Base-by-base conservation (phyloP, 2,888 invertebrate genomes). In the Stomorhina lunata region DNA sequence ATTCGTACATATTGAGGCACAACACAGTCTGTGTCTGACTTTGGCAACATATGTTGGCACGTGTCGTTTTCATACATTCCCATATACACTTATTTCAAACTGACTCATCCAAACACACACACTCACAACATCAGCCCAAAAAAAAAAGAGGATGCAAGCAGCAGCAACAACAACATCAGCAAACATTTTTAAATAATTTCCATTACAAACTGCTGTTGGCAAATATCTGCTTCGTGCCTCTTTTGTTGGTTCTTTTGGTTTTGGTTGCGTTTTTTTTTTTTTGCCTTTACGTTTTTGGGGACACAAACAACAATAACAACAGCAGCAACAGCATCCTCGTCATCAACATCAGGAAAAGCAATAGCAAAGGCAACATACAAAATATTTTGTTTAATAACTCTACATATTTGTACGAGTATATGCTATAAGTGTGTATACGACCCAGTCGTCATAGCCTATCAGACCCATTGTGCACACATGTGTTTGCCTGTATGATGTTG, bases 31-130 rank as follows among this genome's bases (percentile, higher is more conserved):
- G 81, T 75, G 80, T 76, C 82, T 85, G 84, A 75, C 61, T 83
- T 84, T 84, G 85, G 85, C 84, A 84, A 78, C 85, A 85, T 81
- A 83, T 84, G 84, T 80, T 82, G 84, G 80, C 84, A 84, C 84
- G 84, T 84, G 84, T 84, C 84, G 84, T 76, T 79, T 75, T 45
- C 82, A 82, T 82, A 66, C 79, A 76, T 79, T 75, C 65, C 43
- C 69, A 61, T 61, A 53, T n/a, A 71, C 45, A 66, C 66, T 63
- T 77, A 81, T 66, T 55, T 32, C 43, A 27, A 69, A 69, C 55
- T 61, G 9, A 32, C 25, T 37, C 57, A 65, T 57, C 57, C 50
- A 17, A 10, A 50, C 22, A 59, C 15, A 55, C 7, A 17, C 29
- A 40, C 32, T 43, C 53, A 43, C 32, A 73, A 2, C 27, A 7